A percentile compares a stretch with the other conserved stretches of the same genome.
phyloP scores from a whole-genome alignment of 2,113 vertebrate species.

The Rhinoderma darwinii region DNA sequence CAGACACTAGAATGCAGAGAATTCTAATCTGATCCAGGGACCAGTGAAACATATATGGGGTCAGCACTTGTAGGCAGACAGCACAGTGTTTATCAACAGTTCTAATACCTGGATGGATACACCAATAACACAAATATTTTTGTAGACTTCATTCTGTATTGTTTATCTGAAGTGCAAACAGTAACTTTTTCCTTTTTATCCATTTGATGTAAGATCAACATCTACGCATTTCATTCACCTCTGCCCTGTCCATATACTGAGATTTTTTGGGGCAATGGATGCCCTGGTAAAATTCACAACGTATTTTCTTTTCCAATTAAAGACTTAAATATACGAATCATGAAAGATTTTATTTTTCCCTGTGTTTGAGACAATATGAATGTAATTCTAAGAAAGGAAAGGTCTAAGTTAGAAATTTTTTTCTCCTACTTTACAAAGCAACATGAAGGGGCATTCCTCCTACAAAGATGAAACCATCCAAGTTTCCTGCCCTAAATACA shows the following conservation, averaged over 20 bases:
- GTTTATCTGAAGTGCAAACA: neutral
- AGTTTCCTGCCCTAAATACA: neutral
- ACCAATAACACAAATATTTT: slow-evolving; percentile 6
- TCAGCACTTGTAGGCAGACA: slow-evolving; percentile 7
- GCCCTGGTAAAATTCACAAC: neutral
- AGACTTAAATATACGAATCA: neutral
- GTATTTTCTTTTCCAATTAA: neutral
- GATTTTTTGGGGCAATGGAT: neutral
- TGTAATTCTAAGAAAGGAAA: neutral
- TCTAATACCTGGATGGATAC: neutral
- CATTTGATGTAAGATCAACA: neutral
- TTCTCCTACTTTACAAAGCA: neutral
- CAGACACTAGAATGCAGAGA: slow-evolving; percentile 48
- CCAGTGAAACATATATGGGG: slow-evolving; percentile 19
- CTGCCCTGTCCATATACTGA: neutral
- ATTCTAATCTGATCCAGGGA: slow-evolving; percentile 50
- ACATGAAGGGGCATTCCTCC: neutral
- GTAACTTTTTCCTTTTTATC: neutral
- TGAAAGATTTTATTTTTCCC: neutral
- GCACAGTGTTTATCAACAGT: neutral
- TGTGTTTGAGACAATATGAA: neutral
- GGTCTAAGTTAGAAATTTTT: neutral
- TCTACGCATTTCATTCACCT: neutral
- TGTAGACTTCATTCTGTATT: neutral
- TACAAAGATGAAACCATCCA: neutral